Evolutionary conservation across 2,113 vertebrate genomes (phyloP).

Genomic region (Notothenia rossii): DNA sequence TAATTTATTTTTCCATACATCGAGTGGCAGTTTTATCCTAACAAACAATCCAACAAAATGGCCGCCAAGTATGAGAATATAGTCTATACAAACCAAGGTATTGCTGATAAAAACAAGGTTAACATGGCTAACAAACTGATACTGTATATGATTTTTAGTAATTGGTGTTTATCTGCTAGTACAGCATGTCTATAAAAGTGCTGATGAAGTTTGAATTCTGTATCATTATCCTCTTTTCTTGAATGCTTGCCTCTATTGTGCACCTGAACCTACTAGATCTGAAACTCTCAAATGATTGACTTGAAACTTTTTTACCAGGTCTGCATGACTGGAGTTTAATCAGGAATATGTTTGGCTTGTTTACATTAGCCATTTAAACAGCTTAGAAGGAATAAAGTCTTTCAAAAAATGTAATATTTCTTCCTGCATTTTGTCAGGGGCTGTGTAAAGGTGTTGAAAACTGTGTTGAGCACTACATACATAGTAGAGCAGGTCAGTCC

Average conservation of each 20-base stretch:
- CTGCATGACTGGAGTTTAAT: not conserved
- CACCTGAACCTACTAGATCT: not conserved
- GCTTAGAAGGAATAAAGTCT: too few relatives aligned
- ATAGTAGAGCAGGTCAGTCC: conserved; percentile 94
- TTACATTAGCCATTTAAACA: too few relatives aligned
- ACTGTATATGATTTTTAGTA: not conserved
- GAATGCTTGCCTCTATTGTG: not conserved
- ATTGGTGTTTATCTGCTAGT: not conserved
- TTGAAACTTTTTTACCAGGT: too few relatives aligned
- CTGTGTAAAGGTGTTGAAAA: not conserved
- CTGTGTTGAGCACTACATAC: conserved; percentile 77
- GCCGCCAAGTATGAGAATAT: not conserved
- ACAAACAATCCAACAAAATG: not conserved
- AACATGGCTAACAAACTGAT: not conserved
- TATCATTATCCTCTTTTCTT: not conserved
- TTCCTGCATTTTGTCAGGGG: not conserved
- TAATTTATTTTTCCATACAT: too few relatives aligned
- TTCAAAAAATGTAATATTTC: too few relatives aligned
- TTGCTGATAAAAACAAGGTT: not conserved
- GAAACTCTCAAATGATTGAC: not conserved
- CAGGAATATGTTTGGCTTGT: too few relatives aligned
- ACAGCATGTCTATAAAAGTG: not conserved
- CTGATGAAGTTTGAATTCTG: conserved; percentile 14
- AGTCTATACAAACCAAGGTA: not conserved
- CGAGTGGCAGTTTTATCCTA: not conserved